Conservation (phyloP, 2,888 invertebrate species). For the Neuroscelio doddi region DNA sequence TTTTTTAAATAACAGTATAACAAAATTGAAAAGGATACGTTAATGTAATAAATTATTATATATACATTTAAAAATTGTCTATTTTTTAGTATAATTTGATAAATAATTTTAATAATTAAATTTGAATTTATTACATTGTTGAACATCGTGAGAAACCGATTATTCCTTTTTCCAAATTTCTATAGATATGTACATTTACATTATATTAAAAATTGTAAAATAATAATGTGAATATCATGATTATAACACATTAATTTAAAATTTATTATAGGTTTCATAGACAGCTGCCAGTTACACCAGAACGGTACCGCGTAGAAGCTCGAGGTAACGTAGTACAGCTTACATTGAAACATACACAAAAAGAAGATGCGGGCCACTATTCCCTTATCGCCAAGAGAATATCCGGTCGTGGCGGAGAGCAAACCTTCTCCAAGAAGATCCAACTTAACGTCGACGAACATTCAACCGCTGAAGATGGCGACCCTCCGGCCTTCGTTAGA, state of each 20-base stretch:
- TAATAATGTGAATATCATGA: too few relatives aligned
- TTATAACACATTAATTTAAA: conserved; percentile 1
- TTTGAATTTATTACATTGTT: too few relatives aligned
- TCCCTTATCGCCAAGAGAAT: conserved; percentile 82
- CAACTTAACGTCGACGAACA: conserved; percentile 62
- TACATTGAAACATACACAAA: conserved; percentile 66
- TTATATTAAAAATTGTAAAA: too few relatives aligned
- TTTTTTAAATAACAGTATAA: too few relatives aligned
- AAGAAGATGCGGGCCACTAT: conserved; percentile 74
- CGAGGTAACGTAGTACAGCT: conserved; percentile 79
- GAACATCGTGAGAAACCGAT: too few relatives aligned
- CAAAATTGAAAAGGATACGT: too few relatives aligned
- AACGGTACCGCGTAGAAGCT: conserved; percentile 78
- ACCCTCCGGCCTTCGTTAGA: conserved; percentile 87
- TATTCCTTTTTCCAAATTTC: too few relatives aligned
- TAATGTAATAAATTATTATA: too few relatives aligned
- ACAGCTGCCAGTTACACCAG: conserved; percentile 76
- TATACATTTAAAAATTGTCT: too few relatives aligned
- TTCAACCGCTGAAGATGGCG: conserved; percentile 73
- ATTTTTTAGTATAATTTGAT: too few relatives aligned
- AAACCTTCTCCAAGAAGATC: conserved; percentile 55
- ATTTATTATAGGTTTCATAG: conserved; percentile 60
- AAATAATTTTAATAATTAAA: too few relatives aligned
- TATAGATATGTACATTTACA: too few relatives aligned
- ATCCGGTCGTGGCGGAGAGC: conserved; percentile 49